These are phyloP conservation scores for Mesorhabditis spiculigera DNA, from an alignment of 2,888 invertebrate species.

Conservation along the genomic window DNA sequence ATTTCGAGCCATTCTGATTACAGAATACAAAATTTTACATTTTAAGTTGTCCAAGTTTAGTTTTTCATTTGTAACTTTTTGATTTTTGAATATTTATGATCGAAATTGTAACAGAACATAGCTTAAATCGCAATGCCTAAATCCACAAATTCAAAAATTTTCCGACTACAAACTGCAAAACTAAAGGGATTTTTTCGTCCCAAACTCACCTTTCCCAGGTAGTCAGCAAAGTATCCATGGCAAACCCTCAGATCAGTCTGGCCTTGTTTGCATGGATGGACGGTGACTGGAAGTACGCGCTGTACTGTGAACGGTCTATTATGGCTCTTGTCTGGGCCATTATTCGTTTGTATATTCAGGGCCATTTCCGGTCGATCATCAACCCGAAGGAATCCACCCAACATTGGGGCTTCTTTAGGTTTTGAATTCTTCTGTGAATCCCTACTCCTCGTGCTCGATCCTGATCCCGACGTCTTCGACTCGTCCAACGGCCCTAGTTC, in stretches of 20 bases:
- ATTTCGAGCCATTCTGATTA: no score
- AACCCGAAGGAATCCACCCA: neutral
- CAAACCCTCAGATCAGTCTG: slow-evolving; percentile 39
- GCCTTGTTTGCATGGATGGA: slow-evolving; percentile 23
- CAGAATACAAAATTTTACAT: no score
- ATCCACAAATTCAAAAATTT: no score
- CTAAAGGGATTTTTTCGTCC: no score
- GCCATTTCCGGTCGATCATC: neutral
- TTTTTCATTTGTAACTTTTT: no score
- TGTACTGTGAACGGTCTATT: no score
- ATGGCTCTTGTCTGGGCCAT: neutral
- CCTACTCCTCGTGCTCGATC: neutral
- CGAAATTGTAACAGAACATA: no score
- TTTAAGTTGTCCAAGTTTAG: no score
- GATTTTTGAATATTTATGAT: no score
- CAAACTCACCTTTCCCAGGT: slow-evolving; percentile 30
- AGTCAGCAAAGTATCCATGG: slow-evolving; percentile 38
- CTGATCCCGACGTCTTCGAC: neutral
- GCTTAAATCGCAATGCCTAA: no score
- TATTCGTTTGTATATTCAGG: no score
- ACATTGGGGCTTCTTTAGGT: neutral
- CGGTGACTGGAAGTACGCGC: neutral
- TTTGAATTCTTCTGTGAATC: neutral
- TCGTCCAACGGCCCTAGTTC: neutral
- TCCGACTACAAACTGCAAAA: no score